Base-by-base conservation (phyloP, 2,888 invertebrate genomes). In the Heliconius charithonia region DNA sequence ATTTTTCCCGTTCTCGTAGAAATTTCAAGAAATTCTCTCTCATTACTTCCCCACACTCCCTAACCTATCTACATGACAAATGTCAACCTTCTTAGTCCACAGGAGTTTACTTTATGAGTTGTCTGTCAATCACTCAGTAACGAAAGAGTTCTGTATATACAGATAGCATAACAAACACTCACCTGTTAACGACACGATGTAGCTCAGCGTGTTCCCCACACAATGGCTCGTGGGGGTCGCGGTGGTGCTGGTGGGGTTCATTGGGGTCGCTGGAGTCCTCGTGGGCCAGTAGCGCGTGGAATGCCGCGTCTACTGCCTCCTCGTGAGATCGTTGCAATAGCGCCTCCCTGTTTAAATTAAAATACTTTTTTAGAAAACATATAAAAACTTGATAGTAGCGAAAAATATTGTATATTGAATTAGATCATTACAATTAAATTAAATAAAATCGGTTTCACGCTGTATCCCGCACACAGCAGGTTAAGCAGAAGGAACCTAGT, bases 121-220 rank as follows among this genome's bases (percentile, higher is more conserved):
- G 51, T 51, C 51, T 51, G 19, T 51, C 51, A 51, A 9, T 51
- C 51, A 51, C 51, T 51, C 19, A 51, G 51, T 22, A 22, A 29
- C 3, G 0, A 66, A 51, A 51, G 19, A 19, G 6, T 6, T 6
- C 12, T 59, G n/a, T 59, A 59, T 59, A 4, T 59, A 59, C n/a
- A n/a, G 12, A 59, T n/a, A n/a, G n/a, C n/a, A n/a, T 12, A 59
- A 22, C 16, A 22, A 6, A 29, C 51, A 86, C 87, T 83, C 84
- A 96, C 96, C 96, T 96, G 88, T 96, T 96, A 56, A 97, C 95
- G 62, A 96, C 94, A 84, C 95, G 94, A 86, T 96, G 96, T 84
- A 97, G 96, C 84, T 96, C 95, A 25, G 69, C 69, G 69, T 69
- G 69, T 16, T 69, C 69, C 25, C 25, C 69, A 19, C 69, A 69